Base-by-base conservation (phyloP, 2,797 vertebrate species). In the Lacerta agilis region DNA sequence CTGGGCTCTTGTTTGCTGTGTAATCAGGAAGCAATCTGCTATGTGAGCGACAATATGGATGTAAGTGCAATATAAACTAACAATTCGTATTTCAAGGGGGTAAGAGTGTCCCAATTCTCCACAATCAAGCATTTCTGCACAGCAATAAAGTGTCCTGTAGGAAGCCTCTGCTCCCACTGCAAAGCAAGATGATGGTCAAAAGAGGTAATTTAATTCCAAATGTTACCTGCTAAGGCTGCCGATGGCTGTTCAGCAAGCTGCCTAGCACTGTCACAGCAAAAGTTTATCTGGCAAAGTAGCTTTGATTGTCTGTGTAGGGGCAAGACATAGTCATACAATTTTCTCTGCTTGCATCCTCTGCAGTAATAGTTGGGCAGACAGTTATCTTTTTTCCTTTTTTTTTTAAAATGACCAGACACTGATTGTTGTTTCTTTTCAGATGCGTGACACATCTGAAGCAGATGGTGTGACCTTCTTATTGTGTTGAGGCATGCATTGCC, bases 61-160 rank as follows among this genome's bases (percentile, higher is more conserved):
- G 5, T 2, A 64, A 43, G 79, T 79, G 79, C 36, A 83, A 76
- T 36, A 88, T 83, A 61, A n/a, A 33, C 17, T 61, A 43, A 43
- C 71, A 83, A 71, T 0, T 86, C 13, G 84, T 85, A 90, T 79
- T 80, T 61, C 36, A 85, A 88, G 89, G 58, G 27, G 77, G 82
- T 88, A 3, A 85, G 86, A 89, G 67, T 49, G n/a, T 87, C 80
- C 69, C 81, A 75, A 64, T 83, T 93, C 49, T 73, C 79, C 75
- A 87, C 81, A 91, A 88, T 91, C 89, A 94, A 88, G 92, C 45
- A 29, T 86, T 85, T 92, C 82, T 85, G 80, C 90, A 64, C 78
- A 81, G 75, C 86, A 90, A 90, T 67, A 79, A 18, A 3, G 0
- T 15, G 10, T 90, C 88, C 76, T 86, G 82, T 6, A 89, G 79